A percentile compares a stretch with the other conserved stretches of the same genome.
Evolutionary conservation across 2,113 vertebrate species (phyloP).

Genomic region (Podarcis raffonei): DNA sequence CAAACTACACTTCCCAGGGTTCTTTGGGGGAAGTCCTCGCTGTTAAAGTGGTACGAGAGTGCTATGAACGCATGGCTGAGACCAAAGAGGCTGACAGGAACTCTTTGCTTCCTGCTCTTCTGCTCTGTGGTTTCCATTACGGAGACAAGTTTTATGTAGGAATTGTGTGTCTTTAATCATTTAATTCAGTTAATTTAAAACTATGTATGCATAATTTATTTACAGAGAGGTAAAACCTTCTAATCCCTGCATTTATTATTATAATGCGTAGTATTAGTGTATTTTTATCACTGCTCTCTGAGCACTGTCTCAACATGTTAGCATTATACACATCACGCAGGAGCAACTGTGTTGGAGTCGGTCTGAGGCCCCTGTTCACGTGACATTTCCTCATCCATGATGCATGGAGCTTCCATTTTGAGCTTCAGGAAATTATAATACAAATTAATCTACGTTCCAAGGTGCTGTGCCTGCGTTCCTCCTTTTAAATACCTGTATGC

Average conservation of each 20-base stretch:
- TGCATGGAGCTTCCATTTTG: conserved; percentile 75
- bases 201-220: conserved; percentile 83
- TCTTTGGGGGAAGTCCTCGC: too few relatives aligned
- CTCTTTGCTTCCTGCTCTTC: conserved; percentile 42
- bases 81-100: too few relatives aligned
- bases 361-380: conserved; percentile 68
- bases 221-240: conserved; percentile 80
- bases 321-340: conserved; percentile 70
- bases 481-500: conserved; percentile 23
- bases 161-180: conserved; percentile 88
- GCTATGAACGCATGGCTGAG: too few relatives aligned
- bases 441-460: conserved; percentile 70
- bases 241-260: conserved; percentile 87
- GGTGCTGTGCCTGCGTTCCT: conserved; percentile 44
- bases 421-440: conserved; percentile 51
- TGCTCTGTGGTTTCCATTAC: conserved; percentile 59
- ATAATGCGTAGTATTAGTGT: conserved; percentile 75
- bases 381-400: conserved; percentile 74
- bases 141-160: conserved; percentile 83
- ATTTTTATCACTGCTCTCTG: conserved; percentile 71
- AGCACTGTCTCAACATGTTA: conserved; percentile 79
- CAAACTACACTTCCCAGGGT: too few relatives aligned
- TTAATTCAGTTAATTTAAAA: conserved; percentile 88
- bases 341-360: conserved; percentile 52
- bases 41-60: too few relatives aligned